Evolutionary conservation across 2,888 invertebrate species (phyloP).

Genomic region (Charanyca ferruginea): DNA sequence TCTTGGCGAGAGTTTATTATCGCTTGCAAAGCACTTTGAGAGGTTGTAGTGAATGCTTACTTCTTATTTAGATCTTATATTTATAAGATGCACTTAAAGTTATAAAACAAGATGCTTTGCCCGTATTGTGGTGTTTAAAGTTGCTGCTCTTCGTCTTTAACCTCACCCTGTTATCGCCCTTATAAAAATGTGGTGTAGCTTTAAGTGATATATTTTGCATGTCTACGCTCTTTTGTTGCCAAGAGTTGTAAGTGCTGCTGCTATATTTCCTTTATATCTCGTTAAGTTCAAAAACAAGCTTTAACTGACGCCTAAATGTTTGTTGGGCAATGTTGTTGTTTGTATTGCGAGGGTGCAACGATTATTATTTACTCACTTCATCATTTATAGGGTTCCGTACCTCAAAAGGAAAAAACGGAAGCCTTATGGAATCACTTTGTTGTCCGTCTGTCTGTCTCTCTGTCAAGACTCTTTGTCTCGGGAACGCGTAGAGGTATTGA

Average conservation of each 20-base stretch:
- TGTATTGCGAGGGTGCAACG: too few species aligned
- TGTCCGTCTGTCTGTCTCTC: too few species aligned
- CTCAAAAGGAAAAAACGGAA: too few species aligned
- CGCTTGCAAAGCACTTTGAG: neutral
- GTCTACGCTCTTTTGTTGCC: neutral
- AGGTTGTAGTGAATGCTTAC: neutral
- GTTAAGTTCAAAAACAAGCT: conserved; percentile 1
- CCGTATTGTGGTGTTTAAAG: neutral
- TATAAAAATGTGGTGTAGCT: neutral
- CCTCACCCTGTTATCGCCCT: neutral
- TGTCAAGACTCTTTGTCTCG: too few species aligned
- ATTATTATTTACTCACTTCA: too few species aligned
- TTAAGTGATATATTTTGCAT: neutral
- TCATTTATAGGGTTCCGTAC: too few species aligned
- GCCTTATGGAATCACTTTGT: too few species aligned
- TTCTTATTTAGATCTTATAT: conserved; percentile 7
- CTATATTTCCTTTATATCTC: neutral
- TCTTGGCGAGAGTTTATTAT: too few species aligned
- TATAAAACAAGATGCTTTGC: neutral
- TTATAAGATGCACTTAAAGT: conserved; percentile 4
- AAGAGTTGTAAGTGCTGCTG: neutral
- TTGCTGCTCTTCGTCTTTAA: neutral
- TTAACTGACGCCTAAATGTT: conserved; percentile 2
- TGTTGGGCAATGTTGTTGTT: neutral
- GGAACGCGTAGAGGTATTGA: too few species aligned